A percentile compares a stretch with the other conserved stretches of the same genome.
Conservation (phyloP, 2,797 vertebrate species). For the Enteromius thamalakanensis region DNA sequence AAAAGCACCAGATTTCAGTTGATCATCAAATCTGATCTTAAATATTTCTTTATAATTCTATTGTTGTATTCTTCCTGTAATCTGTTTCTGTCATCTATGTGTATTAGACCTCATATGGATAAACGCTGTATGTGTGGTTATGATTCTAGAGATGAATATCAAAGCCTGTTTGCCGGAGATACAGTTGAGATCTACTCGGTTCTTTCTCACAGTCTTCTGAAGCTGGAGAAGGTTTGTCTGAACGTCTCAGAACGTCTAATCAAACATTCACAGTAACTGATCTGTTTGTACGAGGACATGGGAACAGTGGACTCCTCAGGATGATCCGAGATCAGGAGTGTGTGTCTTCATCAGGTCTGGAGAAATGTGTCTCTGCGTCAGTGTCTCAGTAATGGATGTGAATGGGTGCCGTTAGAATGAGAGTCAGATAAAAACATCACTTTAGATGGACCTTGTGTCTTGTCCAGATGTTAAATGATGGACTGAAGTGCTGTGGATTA, state of each 20-base stretch:
- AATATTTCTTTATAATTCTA: not conserved
- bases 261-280: conserved; percentile 68
- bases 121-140: not conserved
- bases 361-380: not conserved
- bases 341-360: not conserved
- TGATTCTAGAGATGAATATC: conserved; percentile 70
- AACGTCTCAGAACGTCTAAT: conserved; percentile 40
- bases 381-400: not conserved
- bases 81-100: not conserved
- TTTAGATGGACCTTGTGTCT: too few relatives aligned
- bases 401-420: too few relatives aligned
- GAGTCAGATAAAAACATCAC: too few relatives aligned
- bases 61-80: not conserved
- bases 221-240: conserved; percentile 87
- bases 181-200: conserved; percentile 84
- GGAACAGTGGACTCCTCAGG: not conserved
- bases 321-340: not conserved
- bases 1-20: not conserved
- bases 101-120: not conserved
- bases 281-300: not conserved
- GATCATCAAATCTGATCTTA: not conserved
- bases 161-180: conserved; percentile 69
- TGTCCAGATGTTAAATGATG: not conserved
- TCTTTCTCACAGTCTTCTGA: conserved; percentile 86
- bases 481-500: too few relatives aligned